phyloP scores from a whole-genome alignment of 1,140 invertebrate species.

The Anastrepha ludens region DNA sequence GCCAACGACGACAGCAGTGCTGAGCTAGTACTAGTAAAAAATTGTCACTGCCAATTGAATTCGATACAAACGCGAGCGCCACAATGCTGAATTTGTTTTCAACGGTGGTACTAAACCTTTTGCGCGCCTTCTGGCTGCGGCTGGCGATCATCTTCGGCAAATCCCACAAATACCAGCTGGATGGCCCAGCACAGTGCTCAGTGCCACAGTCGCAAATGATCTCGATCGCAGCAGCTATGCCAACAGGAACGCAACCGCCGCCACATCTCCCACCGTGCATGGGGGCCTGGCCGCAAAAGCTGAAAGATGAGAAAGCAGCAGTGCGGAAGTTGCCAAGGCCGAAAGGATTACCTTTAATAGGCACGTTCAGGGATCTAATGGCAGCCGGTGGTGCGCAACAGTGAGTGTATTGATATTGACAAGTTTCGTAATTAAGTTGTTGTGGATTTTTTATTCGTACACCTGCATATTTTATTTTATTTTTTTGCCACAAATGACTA shows the following conservation, averaged over 20 bases:
- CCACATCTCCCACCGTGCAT: neutral
- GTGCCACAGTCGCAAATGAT: neutral
- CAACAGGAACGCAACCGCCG: neutral
- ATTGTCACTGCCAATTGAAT: constrained; percentile 20
- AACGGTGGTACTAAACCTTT: constrained; percentile 4
- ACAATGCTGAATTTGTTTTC: constrained; percentile 20
- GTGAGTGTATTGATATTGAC: constrained; percentile 61
- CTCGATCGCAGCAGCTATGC: neutral
- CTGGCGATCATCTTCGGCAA: neutral
- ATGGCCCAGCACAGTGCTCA: neutral
- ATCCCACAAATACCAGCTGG: neutral
- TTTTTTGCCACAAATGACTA: neutral
- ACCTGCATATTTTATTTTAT: neutral
- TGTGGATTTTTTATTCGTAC: neutral
- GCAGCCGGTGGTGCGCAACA: constrained; percentile 75
- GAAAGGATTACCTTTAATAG: constrained; percentile 77
- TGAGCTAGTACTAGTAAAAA: constrained; percentile 23
- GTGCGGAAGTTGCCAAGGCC: constrained; percentile 58
- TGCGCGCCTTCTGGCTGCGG: constrained; percentile 32
- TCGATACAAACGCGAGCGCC: neutral
- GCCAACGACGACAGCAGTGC: constrained; percentile 13
- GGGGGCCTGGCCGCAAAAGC: neutral
- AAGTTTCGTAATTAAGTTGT: neutral
- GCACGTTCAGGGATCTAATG: constrained; percentile 76
- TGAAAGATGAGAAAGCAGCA: constrained; percentile 32